Percentiles rank a stretch among this genome's conserved stretches.
Evolutionary conservation across 2,113 vertebrate genomes (phyloP).

Genomic region (Alaudala cheleensis): DNA sequence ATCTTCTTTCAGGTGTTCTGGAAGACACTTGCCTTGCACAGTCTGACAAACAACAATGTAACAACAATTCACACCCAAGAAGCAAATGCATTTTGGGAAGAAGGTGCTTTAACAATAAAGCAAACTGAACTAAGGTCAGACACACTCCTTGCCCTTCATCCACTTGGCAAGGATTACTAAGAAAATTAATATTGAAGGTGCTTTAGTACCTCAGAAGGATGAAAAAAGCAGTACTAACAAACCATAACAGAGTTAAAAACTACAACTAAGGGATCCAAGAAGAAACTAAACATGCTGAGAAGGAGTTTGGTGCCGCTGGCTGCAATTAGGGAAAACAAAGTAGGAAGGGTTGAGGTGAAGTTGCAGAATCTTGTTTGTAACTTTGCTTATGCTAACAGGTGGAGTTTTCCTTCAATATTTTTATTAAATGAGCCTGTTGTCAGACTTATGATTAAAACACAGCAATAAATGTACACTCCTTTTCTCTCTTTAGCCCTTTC

Average conservation of each 20-base stretch:
- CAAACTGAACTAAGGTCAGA: background rate
- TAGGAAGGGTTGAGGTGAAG: conserved; percentile 9
- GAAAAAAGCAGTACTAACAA: conserved; percentile 29
- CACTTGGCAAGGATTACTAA: background rate
- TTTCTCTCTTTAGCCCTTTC: background rate
- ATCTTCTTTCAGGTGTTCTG: background rate
- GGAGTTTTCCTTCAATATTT: conserved; percentile 6
- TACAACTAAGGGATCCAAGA: conserved; percentile 9
- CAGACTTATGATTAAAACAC: conserved; percentile 28
- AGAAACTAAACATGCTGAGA: conserved; percentile 33
- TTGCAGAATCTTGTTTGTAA: conserved; percentile 5
- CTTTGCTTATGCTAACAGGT: conserved; percentile 29
- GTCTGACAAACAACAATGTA: fast-evolving
- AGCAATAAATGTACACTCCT: background rate
- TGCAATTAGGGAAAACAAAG: conserved; percentile 46
- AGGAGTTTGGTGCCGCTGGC: background rate
- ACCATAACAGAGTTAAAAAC: conserved; percentile 28
- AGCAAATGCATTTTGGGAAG: background rate
- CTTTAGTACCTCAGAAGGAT: background rate
- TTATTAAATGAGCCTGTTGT: conserved; percentile 11
- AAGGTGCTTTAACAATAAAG: background rate
- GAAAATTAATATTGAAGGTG: background rate
- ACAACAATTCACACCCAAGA: background rate
- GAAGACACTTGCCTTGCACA: background rate
- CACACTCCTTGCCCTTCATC: background rate